phyloP scores from a whole-genome alignment of 2,113 vertebrate species.

The Collichthys lucidus region DNA sequence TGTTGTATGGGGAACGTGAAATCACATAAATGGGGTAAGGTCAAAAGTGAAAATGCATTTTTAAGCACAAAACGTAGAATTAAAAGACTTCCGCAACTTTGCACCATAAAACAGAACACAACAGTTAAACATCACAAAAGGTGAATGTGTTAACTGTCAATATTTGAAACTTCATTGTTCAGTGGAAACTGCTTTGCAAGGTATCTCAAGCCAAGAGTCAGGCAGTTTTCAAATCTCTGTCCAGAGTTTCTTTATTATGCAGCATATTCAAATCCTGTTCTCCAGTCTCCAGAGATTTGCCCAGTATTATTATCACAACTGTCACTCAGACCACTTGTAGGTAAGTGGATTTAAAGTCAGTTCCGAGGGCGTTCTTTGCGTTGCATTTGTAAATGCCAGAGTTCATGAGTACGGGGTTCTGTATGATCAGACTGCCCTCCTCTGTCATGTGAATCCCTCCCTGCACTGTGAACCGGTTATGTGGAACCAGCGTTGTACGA shows the following conservation, averaged over 20 bases:
- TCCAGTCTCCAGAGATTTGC: constrained; percentile 4
- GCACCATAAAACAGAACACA: not conserved
- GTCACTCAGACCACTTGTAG: constrained; percentile 81
- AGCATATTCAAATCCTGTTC: constrained; percentile 24
- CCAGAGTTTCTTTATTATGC: not conserved
- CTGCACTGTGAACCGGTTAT: constrained; percentile 76
- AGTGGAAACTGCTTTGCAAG: constrained; percentile 6
- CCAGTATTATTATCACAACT: not conserved
- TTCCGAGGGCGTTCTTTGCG: constrained; percentile 84
- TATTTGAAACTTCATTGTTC: constrained; percentile 2
- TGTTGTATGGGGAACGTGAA: not conserved
- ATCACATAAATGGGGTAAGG: not conserved
- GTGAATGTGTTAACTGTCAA: not conserved
- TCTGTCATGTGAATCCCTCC: constrained; percentile 83
- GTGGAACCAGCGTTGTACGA: constrained; percentile 83
- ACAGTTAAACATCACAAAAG: not conserved
- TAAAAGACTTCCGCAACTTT: not conserved
- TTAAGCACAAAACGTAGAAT: not conserved
- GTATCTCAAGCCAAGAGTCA: constrained; percentile 7
- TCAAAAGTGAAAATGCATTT: not conserved
- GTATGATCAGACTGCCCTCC: constrained; percentile 83
- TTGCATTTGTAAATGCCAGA: constrained; percentile 89
- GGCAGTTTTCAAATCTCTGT: constrained; percentile 27
- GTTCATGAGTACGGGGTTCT: constrained; percentile 82
- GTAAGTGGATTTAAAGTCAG: constrained; percentile 87